phyloP scores from a whole-genome alignment of 2,113 vertebrate species.

The Tragelaphus buxtoni region DNA sequence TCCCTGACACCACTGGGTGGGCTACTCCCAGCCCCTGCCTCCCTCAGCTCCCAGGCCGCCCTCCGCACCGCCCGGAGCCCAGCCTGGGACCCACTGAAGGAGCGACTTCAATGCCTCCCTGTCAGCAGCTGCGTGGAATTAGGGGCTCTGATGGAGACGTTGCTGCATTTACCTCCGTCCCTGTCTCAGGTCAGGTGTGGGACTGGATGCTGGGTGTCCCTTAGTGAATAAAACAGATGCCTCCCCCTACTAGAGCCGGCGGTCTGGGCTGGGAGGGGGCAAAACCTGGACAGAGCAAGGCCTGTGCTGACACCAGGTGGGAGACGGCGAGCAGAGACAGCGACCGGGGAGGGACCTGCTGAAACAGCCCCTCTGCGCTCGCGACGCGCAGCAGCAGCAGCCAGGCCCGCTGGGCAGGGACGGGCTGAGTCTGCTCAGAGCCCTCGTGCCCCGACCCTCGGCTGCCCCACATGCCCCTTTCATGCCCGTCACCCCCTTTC shows the following conservation, averaged over 20 bases:
- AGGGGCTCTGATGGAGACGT: background rate
- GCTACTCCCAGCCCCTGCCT: too few relatives aligned
- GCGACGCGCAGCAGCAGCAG: fast-evolving
- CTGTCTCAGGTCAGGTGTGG: background rate
- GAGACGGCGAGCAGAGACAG: background rate
- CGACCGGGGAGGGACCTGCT: background rate
- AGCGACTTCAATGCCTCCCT: background rate
- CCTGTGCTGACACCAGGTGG: background rate
- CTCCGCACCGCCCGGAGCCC: fast-evolving
- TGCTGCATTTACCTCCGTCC: fast-evolving
- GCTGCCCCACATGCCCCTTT: background rate
- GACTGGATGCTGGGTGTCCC: fast-evolving
- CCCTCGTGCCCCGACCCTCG: fast-evolving
- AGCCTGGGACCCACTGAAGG: background rate
- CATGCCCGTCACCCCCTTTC: background rate
- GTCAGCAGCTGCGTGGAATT: background rate
- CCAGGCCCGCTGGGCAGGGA: background rate
- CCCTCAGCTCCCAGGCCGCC: fast-evolving
- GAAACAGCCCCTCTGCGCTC: background rate
- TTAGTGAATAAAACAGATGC: background rate
- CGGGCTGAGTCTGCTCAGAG: background rate
- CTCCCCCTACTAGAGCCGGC: fast-evolving
- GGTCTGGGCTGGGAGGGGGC: background rate
- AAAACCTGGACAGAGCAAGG: background rate
- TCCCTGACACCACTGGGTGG: background rate